phyloP scores from a whole-genome alignment of 2,797 vertebrate species.

The Leptoclinus maculatus region DNA sequence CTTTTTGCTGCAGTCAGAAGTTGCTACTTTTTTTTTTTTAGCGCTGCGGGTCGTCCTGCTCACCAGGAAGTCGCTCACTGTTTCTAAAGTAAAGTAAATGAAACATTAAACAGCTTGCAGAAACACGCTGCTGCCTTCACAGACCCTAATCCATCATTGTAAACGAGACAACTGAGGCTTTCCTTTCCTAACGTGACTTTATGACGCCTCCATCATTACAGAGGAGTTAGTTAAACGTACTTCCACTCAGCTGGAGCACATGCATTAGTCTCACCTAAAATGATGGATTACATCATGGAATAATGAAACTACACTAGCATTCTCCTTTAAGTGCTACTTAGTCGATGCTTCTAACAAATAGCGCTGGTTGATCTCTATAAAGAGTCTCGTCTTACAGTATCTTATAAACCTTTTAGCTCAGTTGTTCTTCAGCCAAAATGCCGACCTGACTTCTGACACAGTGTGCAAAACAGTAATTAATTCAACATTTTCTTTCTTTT shows the following conservation, averaged over 20 bases:
- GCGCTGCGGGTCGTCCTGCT: constrained; percentile 16
- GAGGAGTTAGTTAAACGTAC: not conserved
- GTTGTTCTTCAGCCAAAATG: no score
- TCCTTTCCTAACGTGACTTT: constrained; percentile 15
- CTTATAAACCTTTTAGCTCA: not conserved
- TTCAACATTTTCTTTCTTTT: no score
- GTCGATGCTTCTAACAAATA: constrained; percentile 28
- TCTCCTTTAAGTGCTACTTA: constrained; percentile 44
- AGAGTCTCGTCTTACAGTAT: not conserved
- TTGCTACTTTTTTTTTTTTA: not conserved
- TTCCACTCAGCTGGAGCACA: not conserved
- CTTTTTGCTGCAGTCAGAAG: not conserved
- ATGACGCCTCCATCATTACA: constrained; percentile 17
- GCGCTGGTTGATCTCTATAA: not conserved
- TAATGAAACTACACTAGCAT: constrained; percentile 29
- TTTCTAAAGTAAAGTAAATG: constrained; percentile 31
- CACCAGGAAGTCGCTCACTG: constrained; percentile 1
- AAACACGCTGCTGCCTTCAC: constrained; percentile 37
- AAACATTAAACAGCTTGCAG: constrained; percentile 30
- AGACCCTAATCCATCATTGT: constrained; percentile 33
- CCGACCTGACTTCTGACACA: no score
- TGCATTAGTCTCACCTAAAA: constrained; percentile 12
- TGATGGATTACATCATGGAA: constrained; percentile 37
- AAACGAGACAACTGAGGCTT: constrained; percentile 45
- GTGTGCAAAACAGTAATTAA: no score